Conservation (phyloP, 2,888 invertebrate genomes). For the Boloria euphrosyne region DNA sequence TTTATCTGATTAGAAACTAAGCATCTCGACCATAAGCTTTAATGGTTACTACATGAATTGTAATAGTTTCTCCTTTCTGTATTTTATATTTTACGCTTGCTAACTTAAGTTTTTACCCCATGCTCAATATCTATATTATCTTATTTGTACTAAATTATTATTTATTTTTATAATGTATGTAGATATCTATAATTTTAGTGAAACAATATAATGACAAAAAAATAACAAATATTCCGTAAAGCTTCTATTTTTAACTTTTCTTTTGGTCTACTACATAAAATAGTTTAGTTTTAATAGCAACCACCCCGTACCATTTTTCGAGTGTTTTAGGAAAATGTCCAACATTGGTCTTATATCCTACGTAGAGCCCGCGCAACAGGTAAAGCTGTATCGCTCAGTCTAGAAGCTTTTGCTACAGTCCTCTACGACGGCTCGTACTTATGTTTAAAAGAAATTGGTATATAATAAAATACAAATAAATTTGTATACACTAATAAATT, state of each 20-base stretch:
- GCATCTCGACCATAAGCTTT: constrained; percentile 35
- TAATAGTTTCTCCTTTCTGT: constrained; percentile 25
- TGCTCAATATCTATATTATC: too few species aligned
- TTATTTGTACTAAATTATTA: too few species aligned
- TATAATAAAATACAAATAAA: neutral
- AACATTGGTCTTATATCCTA: constrained; percentile 34
- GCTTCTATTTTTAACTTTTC: too few species aligned
- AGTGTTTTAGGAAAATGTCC: too few species aligned
- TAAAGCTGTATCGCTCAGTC: constrained; percentile 54
- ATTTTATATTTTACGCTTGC: constrained; percentile 4
- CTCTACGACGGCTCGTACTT: constrained; percentile 27
- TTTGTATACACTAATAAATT: neutral
- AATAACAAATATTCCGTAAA: too few species aligned
- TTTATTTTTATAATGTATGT: too few species aligned
- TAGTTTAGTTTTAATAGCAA: too few species aligned
- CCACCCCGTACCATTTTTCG: too few species aligned
- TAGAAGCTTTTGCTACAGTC: constrained; percentile 31
- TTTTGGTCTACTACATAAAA: too few species aligned
- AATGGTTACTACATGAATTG: constrained; percentile 32
- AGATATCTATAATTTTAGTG: too few species aligned
- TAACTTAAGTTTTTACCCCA: neutral
- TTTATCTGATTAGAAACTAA: constrained; percentile 41
- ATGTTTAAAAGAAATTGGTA: neutral
- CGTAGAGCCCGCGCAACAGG: constrained; percentile 64
- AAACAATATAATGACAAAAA: too few species aligned